Evolutionary conservation across 1,140 invertebrate species (phyloP).

Genomic region (Caenorhabditis remanei): DNA sequence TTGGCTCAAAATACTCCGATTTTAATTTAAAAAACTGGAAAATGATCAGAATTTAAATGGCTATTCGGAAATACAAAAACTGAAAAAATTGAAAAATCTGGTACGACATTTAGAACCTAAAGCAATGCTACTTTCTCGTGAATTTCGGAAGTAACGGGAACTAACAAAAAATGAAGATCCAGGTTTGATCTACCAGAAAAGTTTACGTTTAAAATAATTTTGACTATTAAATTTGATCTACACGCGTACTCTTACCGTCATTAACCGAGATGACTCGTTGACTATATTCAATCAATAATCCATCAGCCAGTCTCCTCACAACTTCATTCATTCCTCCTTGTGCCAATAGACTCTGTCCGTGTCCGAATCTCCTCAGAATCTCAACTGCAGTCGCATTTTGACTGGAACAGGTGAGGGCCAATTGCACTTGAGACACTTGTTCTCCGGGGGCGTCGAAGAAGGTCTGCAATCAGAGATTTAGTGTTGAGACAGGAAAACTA

Average conservation of each 20-base stretch:
- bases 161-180: too few species aligned
- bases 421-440: constrained; percentile 57
- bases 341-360: constrained; percentile 58
- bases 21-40: not conserved
- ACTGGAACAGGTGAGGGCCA: constrained; percentile 59
- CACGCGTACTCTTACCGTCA: not conserved
- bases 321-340: constrained; percentile 52
- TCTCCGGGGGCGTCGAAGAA: constrained; percentile 62
- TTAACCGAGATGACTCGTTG: constrained; percentile 49
- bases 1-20: not conserved
- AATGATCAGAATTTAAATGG: too few species aligned
- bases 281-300: constrained; percentile 48
- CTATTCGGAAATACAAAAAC: too few species aligned
- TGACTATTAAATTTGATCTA: too few species aligned
- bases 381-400: constrained; percentile 59
- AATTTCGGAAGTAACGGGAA: too few species aligned
- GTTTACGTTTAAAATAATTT: too few species aligned
- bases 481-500: too few species aligned
- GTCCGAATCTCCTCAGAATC: constrained; percentile 58
- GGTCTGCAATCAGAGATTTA: constrained; percentile 30
- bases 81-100: too few species aligned
- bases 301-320: constrained; percentile 44
- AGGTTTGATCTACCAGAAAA: too few species aligned
- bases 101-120: too few species aligned
- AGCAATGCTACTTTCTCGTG: too few species aligned